Conservation (phyloP, 2,797 vertebrate species). For the Siniperca scherzeri region DNA sequence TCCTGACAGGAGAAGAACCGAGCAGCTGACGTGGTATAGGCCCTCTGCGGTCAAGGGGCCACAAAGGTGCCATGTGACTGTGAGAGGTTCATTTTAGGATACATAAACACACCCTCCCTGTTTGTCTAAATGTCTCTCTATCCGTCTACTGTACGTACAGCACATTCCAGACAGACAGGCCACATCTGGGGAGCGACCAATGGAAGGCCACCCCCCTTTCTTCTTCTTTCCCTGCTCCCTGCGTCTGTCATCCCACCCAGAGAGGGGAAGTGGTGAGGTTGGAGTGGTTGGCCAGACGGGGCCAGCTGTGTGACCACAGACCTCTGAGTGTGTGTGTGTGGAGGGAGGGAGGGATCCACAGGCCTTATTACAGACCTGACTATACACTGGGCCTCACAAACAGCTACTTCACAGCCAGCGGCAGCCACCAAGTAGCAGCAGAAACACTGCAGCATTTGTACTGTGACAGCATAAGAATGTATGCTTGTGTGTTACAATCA, state of each 20-base stretch:
- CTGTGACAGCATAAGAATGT: constrained; percentile 49
- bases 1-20: constrained; percentile 43
- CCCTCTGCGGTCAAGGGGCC: constrained; percentile 61
- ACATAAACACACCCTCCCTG: constrained; percentile 78
- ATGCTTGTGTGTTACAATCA: constrained; percentile 29
- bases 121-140: constrained; percentile 65
- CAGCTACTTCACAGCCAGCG: constrained; percentile 80
- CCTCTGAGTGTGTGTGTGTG: constrained; percentile 79
- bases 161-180: constrained; percentile 70
- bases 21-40: constrained; percentile 57
- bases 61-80: constrained; percentile 72
- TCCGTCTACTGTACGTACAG: constrained; percentile 71
- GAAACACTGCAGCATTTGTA: constrained; percentile 68
- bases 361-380: constrained; percentile 84
- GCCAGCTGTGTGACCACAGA: constrained; percentile 86
- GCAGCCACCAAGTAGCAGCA: constrained; percentile 62
- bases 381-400: constrained; percentile 81
- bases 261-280: constrained; percentile 87
- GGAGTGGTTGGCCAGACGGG: constrained; percentile 81
- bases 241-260: constrained; percentile 85
- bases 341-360: constrained; percentile 75
- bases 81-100: constrained; percentile 78
- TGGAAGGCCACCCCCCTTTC: constrained; percentile 63
- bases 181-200: constrained; percentile 74
- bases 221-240: constrained; percentile 68